These are phyloP conservation scores for Dicrurus megarhynchus DNA, from an alignment of 2,113 vertebrate genomes.

Conservation along the genomic window DNA sequence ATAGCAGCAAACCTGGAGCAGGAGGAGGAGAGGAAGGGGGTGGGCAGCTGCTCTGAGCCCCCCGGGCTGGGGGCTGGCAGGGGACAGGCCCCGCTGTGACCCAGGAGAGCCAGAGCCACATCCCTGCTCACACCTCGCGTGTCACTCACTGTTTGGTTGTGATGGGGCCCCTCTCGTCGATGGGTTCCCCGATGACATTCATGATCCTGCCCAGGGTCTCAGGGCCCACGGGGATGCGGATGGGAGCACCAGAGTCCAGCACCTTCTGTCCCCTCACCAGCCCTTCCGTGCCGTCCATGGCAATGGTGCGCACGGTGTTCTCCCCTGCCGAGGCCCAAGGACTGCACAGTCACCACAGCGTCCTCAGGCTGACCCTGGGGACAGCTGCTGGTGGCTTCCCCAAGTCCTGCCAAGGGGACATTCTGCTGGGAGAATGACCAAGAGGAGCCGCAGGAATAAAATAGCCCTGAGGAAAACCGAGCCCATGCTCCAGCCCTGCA, in stretches of 20 bases:
- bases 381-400: not conserved
- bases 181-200: constrained; percentile 98
- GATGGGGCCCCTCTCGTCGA: constrained; percentile 96
- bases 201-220: constrained; percentile 97
- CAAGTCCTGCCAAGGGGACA: not conserved
- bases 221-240: constrained; percentile 95
- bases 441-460: not conserved
- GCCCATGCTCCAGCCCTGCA: not conserved
- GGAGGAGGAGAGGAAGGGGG: not conserved
- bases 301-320: constrained; percentile 94
- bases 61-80: accelerated
- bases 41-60: not conserved
- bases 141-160: constrained; percentile 90
- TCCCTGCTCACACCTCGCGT: not conserved
- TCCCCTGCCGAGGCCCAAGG: constrained; percentile 77
- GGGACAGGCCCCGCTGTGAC: not conserved
- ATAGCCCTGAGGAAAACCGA: accelerated
- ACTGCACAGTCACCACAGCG: not conserved
- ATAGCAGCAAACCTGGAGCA: constrained; percentile 86
- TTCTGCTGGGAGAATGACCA: not conserved
- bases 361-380: not conserved
- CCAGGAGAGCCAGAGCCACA: not conserved
- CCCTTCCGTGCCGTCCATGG: constrained; percentile 97
- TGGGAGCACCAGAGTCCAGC: constrained; percentile 91
- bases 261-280: constrained; percentile 95